Evolutionary conservation across 2,113 vertebrate genomes (phyloP).

Genomic region (Hydropotes inermis): DNA sequence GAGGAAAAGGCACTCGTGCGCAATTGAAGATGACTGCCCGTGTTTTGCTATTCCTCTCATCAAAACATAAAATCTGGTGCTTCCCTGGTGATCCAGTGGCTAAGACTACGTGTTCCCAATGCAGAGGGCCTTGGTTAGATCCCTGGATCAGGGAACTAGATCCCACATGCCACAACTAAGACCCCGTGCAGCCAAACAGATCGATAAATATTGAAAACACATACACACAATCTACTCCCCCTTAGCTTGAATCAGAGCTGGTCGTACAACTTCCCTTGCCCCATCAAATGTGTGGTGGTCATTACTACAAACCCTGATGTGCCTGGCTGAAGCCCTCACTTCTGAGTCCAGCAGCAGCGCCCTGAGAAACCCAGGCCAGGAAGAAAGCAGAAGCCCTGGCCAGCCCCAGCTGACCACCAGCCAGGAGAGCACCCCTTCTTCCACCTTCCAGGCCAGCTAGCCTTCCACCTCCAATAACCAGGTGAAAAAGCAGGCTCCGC

Average conservation of each 20-base stretch:
- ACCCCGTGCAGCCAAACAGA: neutral
- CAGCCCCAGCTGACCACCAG: too few relatives aligned
- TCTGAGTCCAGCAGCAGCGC: accelerated
- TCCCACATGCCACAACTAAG: neutral
- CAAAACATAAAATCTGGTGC: neutral
- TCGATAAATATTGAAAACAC: neutral
- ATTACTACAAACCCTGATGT: accelerated
- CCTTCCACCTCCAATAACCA: neutral
- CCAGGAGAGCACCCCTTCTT: accelerated
- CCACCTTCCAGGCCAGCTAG: too few relatives aligned
- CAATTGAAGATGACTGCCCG: neutral
- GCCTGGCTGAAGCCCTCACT: neutral
- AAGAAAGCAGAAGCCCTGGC: neutral
- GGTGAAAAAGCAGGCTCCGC: neutral
- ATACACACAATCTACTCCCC: neutral
- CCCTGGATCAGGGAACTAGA: neutral
- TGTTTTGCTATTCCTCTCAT: neutral
- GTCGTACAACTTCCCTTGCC: neutral
- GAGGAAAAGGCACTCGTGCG: neutral
- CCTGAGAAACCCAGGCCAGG: neutral
- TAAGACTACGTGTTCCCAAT: neutral
- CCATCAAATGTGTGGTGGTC: too few relatives aligned
- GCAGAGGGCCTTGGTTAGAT: neutral
- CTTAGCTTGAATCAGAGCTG: neutral
- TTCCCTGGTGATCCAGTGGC: neutral